These are phyloP conservation scores for Chloroceryle aenea DNA, from an alignment of 2,113 vertebrate genomes.

Conservation along the genomic window DNA sequence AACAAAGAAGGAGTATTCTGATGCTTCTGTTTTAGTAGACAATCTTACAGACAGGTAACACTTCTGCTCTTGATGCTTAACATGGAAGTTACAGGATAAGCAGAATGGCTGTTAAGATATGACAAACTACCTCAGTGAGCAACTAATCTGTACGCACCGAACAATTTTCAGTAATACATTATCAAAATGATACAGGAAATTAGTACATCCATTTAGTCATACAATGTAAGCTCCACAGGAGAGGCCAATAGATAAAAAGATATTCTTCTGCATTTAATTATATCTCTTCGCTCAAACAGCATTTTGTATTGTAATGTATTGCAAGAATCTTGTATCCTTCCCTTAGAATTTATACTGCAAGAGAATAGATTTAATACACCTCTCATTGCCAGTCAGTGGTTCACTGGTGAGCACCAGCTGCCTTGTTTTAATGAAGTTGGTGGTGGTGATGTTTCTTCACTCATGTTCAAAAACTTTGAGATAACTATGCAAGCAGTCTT, in stretches of 20 bases:
- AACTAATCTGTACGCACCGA: background rate
- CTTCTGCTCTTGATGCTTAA: background rate
- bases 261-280: background rate
- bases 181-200: background rate
- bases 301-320: background rate
- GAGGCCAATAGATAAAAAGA: background rate
- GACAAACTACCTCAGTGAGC: background rate
- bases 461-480: background rate
- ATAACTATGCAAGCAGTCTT: background rate
- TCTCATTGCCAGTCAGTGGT: background rate
- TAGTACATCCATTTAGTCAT: background rate
- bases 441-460: background rate
- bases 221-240: background rate
- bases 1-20: background rate
- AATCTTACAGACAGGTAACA: background rate
- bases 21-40: background rate
- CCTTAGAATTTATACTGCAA: background rate
- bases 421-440: background rate
- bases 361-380: background rate
- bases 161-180: background rate
- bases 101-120: background rate
- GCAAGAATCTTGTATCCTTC: background rate
- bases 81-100: background rate
- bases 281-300: background rate
- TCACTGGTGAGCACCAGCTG: background rate